These are phyloP conservation scores for Cirrhinus mrigala DNA, from an alignment of 2,797 vertebrate species.

Conservation along the genomic window DNA sequence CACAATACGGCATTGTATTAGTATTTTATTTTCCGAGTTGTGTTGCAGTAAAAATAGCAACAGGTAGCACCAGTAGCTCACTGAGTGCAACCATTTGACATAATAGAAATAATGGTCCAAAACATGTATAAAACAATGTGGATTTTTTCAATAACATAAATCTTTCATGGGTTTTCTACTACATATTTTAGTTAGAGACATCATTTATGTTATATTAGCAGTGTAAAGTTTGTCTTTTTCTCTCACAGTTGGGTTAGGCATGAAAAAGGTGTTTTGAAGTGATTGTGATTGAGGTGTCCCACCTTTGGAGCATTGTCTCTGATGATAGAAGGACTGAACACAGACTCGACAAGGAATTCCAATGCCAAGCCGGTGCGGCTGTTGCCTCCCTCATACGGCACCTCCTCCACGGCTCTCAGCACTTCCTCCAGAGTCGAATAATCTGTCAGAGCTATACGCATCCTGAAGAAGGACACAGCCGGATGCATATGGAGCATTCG, in stretches of 20 bases:
- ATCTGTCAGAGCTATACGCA: constrained; percentile 84
- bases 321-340: constrained; percentile 75
- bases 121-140: no score
- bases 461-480: constrained; percentile 68
- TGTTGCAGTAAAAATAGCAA: no score
- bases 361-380: constrained; percentile 82
- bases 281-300: not conserved
- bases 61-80: no score
- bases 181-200: no score
- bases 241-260: not conserved
- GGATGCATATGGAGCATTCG: not conserved
- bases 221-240: not conserved
- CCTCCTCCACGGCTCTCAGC: constrained; percentile 76
- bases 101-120: no score
- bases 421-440: constrained; percentile 76
- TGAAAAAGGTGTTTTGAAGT: constrained; percentile 4
- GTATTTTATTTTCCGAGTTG: no score
- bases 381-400: constrained; percentile 78
- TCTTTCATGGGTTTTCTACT: no score
- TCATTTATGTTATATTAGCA: no score
- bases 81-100: no score
- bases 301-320: constrained; percentile 86
- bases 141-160: no score
- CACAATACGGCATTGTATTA: no score
- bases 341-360: constrained; percentile 76